Conservation (phyloP, 92 coral and sea anemone genomes). For the Actinostola sp. region DNA sequence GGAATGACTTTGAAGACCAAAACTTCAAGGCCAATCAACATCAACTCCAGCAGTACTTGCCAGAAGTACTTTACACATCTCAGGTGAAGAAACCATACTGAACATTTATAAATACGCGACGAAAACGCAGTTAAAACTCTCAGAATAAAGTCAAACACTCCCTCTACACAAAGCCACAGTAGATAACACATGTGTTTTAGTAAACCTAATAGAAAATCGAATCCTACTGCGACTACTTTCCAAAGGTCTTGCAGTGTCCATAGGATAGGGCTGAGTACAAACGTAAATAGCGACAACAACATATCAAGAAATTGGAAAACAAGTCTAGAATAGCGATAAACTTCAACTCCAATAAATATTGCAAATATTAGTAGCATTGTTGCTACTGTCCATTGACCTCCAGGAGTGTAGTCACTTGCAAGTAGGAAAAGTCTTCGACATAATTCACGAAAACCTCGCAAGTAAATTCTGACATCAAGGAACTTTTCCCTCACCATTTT, state of each 20-base stretch:
- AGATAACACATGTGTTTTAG: neutral
- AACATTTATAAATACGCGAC: constrained; percentile 41
- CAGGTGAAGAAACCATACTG: constrained; percentile 41
- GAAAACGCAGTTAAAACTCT: constrained; percentile 41
- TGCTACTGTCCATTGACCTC: constrained; percentile 54
- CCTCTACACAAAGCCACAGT: constrained; percentile 7
- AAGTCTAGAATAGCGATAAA: constrained; percentile 31
- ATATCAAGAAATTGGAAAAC: constrained; percentile 46
- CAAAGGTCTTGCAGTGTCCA: constrained; percentile 52
- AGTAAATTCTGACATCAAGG: constrained; percentile 43
- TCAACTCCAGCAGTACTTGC: constrained; percentile 12
- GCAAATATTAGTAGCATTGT: constrained; percentile 31
- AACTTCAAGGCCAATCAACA: constrained; percentile 24
- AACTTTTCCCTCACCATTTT: constrained; percentile 26
- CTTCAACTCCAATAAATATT: constrained; percentile 26
- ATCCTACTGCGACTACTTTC: constrained; percentile 18
- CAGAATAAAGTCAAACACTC: constrained; percentile 9
- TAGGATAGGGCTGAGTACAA: constrained; percentile 49
- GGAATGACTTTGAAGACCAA: constrained; percentile 55
- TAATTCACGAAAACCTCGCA: constrained; percentile 64
- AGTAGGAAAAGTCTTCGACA: constrained; percentile 70
- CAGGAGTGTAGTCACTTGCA: constrained; percentile 63
- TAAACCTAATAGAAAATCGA: constrained; percentile 27
- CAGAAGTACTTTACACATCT: constrained; percentile 45
- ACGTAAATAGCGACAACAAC: constrained; percentile 13